Percentiles rank a stretch among this genome's conserved stretches.
phyloP scores from a whole-genome alignment of 1,140 invertebrate genomes.

The Drosophila eugracilis region DNA sequence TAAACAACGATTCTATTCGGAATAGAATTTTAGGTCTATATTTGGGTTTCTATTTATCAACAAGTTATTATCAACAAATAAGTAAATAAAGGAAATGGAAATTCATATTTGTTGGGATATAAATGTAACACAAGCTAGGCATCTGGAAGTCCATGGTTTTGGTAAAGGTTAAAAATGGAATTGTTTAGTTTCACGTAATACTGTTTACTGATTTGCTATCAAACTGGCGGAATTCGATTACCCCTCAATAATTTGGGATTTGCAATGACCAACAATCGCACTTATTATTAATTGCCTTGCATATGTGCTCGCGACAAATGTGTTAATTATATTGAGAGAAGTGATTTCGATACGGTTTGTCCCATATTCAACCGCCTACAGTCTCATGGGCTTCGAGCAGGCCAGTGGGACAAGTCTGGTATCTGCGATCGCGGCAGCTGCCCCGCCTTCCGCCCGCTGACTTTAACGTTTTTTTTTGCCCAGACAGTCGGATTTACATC shows the following conservation, averaged over 20 bases:
- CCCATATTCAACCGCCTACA: slow-evolving; percentile 44
- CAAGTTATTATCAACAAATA: too few relatives aligned
- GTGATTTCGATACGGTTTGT: slow-evolving; percentile 40
- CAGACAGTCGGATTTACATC: slow-evolving; percentile 22
- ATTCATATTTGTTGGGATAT: too few relatives aligned
- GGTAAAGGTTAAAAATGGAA: too few relatives aligned
- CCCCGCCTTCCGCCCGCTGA: slow-evolving; percentile 3
- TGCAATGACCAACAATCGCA: slow-evolving; percentile 20
- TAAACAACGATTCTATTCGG: too few relatives aligned
- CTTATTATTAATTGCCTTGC: slow-evolving; percentile 59
- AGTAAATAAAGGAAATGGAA: too few relatives aligned
- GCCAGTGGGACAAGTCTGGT: slow-evolving; percentile 68
- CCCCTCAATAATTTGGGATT: slow-evolving; percentile 6
- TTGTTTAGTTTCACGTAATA: background rate
- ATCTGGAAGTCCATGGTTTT: too few relatives aligned
- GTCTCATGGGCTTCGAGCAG: slow-evolving; percentile 46
- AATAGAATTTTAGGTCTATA: too few relatives aligned
- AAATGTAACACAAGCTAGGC: too few relatives aligned
- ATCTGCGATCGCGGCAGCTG: slow-evolving; percentile 31
- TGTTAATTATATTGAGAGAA: slow-evolving; percentile 66
- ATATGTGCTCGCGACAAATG: slow-evolving; percentile 63
- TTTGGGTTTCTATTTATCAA: too few relatives aligned
- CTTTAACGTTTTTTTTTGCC: slow-evolving; percentile 7
- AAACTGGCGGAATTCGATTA: background rate
- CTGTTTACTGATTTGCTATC: background rate